phyloP scores from a whole-genome alignment of 2,113 vertebrate genomes.

The Callopanchax toddi region DNA sequence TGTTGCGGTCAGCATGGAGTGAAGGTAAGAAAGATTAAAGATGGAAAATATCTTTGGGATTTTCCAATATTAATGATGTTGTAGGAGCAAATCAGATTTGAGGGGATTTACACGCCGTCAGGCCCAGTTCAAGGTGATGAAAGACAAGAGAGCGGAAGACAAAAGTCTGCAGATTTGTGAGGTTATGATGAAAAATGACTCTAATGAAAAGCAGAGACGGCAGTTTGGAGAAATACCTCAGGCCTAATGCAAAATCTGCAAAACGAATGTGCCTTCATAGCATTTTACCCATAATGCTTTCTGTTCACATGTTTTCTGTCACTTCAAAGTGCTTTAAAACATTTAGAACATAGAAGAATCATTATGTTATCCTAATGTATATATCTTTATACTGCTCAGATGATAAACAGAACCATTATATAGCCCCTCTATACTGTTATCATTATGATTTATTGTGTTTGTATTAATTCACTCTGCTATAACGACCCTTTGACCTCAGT shows the following conservation, averaged over 20 bases:
- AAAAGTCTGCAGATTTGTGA: conserved; percentile 12
- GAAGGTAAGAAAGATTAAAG: conserved; percentile 38
- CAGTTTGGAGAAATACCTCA: not conserved
- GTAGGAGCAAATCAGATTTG: conserved; percentile 13
- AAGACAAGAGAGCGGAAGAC: conserved; percentile 3
- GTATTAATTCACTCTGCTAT: not conserved
- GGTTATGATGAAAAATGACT: conserved; percentile 16
- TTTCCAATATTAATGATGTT: conserved; percentile 34
- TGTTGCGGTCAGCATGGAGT: conserved; percentile 33
- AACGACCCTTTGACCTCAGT: not conserved
- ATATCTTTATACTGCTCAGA: too few relatives aligned
- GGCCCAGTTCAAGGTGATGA: conserved; percentile 24
- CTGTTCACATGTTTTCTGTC: not conserved
- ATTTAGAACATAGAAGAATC: too few relatives aligned
- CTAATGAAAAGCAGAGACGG: not conserved
- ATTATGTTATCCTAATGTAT: too few relatives aligned
- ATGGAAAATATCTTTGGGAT: conserved; percentile 42
- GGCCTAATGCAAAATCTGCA: not conserved
- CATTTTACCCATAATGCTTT: not conserved
- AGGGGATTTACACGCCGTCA: conserved; percentile 22
- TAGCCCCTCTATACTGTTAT: not conserved
- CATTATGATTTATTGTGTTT: not conserved
- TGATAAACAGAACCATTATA: not conserved
- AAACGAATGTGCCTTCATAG: not conserved
- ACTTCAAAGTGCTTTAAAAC: not conserved